Evolutionary conservation across 2,888 invertebrate genomes (phyloP), one percentile per base, ranked within the genome.

Genomic region (Galerucella pusilla): DNA sequence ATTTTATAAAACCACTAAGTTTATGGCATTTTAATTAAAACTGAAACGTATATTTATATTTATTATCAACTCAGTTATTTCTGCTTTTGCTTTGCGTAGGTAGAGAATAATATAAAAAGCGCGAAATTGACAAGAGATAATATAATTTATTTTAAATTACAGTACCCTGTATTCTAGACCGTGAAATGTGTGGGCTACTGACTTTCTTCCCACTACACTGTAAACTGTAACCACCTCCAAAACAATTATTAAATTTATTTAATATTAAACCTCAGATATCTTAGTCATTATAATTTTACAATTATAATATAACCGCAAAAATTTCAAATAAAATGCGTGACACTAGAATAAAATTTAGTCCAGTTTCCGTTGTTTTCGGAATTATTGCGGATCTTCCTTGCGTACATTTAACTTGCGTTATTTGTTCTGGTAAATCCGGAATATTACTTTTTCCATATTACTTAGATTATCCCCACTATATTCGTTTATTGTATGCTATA

Each of bases 381-480:
- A 45, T 46, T 20, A 46, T 16, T 49, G 42, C 42, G 46, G 20
- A 4, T n/a, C 2, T 5, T 61, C 49, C 57, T 70, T 49, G 11
- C 28, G 35, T 65, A 45, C 35, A 16, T 25, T n/a, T 16, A 42
- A 42, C 35, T 20, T 14, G n/a, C 69, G 69, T 42, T 70, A 35
- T 64, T 49, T 71, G 16, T 71, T 57, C 61, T 71, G 71, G 71
- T 65, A 71, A 71, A 65, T 71, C 71, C 71, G 16, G 65, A 70
- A 14, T 65, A 42, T 46, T 12, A 63, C 52, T 25, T 52, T 63
- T 52, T 52, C 25, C 49, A 46, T 57, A 28, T 60, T 70, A 54
- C 70, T 63, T 52, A 65, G 77, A 75, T 77, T 77, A 77, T 68
- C 73, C 75, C 74, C 76, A 42, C 76, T 10, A 49, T 35, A 2